Base-by-base conservation (phyloP, 2,888 invertebrate species). In the Drosophila nr. medialis region DNA sequence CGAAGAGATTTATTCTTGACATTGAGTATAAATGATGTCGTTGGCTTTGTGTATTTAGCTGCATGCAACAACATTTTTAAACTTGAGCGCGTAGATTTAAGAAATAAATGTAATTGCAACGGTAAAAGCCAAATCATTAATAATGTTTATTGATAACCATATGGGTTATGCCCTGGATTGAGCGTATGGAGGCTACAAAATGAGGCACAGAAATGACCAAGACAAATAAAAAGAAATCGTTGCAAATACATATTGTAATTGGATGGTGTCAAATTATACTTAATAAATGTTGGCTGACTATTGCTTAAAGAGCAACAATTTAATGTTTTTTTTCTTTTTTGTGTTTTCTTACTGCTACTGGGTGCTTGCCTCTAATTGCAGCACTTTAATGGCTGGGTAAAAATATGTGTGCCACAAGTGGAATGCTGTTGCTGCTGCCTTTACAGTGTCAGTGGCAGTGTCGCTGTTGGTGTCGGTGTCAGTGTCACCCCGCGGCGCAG, bases 361-460 rank as follows among this genome's bases (percentile, higher is more conserved):
- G 21, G 21, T 21, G 21, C 15, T 45, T 45, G 45, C 15, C 45
- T 36, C 51, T 21, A 54, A 53, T 49, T 42, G 32, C 55, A 56
- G 60, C 50, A 50, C 18, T 60, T 63, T 68, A 77, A 86, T 86
- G 81, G 78, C 58, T 58, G 72, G 83, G 83, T 86, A 83, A 83
- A 82, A 82, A 82, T 64, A 88, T 82, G 86, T 89, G 86, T 83
- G 89, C 65, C 88, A 87, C 88, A 81, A 74, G 78, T 76, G 81
- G 59, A 65, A 68, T 72, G 60, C 48, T 24, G 42, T 50, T 51
- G 67, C 49, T 30, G 48, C 48, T 24, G 24, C 45, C 45, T 45
- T 45, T 45, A 45, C 45, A 45, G 21, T 45, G 21, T 15, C 45
- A 45, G 45, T 45, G 21, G 13, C 45, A 45, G 45, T 24, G 45